Evolutionary conservation across 2,888 invertebrate genomes (phyloP), one percentile per base, ranked within the genome.

Genomic region (Neria commutata): DNA sequence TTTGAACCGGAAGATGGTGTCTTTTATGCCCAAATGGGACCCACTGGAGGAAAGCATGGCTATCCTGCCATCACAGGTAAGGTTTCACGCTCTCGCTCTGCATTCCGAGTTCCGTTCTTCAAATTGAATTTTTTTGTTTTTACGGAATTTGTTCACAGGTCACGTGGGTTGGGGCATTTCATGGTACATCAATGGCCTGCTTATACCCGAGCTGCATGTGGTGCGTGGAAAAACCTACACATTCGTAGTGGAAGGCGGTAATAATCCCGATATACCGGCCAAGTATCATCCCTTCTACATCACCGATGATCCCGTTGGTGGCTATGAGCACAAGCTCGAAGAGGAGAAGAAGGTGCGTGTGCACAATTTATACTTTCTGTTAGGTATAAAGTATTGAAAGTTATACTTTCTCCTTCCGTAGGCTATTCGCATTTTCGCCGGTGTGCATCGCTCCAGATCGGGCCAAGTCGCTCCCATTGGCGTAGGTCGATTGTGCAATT

Each of bases 131-230:
- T n/a, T n/a, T n/a, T n/a, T n/a, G n/a, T n/a, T n/a, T n/a, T n/a
- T n/a, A n/a, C n/a, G n/a, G n/a, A n/a, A n/a, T n/a, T n/a, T n/a
- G n/a, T n/a, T n/a, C n/a, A n/a, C n/a, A 94, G 94, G 94, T 64
- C 93, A 94, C 80, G 94, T 94, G 17, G 95, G 95, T 33, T 95
- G 95, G 95, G 95, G 95, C 25, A 91, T 95, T 63, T 90, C 92
- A 0, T 95, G 94, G 94, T 96, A 94, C 84, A 93, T 96, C 75
- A 95, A 96, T 81, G 95, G 95, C 0, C 85, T 95, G 2, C 85
- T 96, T 16, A 94, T 95, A 67, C 96, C 95, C 0, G 95, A 93
- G 84, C 89, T 96, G 68, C 90, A 93, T 76, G 90, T 95, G 40
- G 91, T 95, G 1, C 86, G 95, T 52, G 94, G 95, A 6, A 89